Percentiles rank a stretch among this genome's conserved stretches.
phyloP scores from a whole-genome alignment of 2,113 vertebrate species.

The Vulpes lagopus region DNA sequence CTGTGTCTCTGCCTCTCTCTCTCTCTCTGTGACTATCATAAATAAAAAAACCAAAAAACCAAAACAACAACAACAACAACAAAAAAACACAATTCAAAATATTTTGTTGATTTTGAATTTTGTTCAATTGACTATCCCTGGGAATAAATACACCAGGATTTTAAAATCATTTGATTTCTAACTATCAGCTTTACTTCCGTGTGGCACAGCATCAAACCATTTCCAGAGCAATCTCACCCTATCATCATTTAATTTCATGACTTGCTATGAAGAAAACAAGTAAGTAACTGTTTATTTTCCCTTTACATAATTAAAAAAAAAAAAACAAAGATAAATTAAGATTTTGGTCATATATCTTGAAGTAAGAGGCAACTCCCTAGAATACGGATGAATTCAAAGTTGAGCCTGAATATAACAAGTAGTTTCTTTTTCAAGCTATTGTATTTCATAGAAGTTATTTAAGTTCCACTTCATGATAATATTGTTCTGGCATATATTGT shows the following conservation, averaged over 20 bases:
- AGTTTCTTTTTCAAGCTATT: conserved; percentile 22
- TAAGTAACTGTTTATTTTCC: conserved; percentile 3
- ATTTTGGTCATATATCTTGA: background rate
- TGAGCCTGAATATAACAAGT: background rate
- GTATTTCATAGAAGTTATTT: conserved; percentile 6
- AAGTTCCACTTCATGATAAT: conserved; percentile 26
- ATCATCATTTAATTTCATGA: conserved; percentile 45
- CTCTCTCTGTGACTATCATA: too few species aligned
- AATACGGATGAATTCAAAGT: conserved; percentile 18
- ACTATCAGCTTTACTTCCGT: conserved; percentile 8
- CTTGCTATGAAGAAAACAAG: background rate
- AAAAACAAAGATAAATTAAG: conserved; percentile 16
- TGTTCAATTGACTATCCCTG: background rate
- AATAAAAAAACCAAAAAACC: too few species aligned
- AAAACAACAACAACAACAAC: too few species aligned
- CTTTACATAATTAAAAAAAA: background rate
- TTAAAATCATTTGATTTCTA: conserved; percentile 19
- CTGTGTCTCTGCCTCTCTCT: too few species aligned
- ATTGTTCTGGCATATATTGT: background rate
- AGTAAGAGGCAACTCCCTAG: background rate
- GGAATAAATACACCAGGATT: background rate
- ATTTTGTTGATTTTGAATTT: conserved; percentile 32
- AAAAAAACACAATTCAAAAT: background rate
- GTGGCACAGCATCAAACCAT: background rate
- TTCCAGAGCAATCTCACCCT: background rate